Base-by-base conservation (phyloP, 2,113 vertebrate species). In the Butorides virescens region DNA sequence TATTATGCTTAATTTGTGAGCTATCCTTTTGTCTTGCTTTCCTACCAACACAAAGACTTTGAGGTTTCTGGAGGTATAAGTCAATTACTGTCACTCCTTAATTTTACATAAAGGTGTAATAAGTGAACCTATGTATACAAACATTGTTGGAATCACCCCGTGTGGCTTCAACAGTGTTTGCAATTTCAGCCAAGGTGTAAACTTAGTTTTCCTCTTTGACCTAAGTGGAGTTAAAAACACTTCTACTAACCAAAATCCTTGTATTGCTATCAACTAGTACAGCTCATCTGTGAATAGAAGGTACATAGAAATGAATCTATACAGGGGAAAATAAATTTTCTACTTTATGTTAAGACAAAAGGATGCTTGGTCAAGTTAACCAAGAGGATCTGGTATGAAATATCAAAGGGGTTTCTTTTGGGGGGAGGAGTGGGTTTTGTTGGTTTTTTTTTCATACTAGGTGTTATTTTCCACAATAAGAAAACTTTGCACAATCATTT, bases 381-480 rank as follows among this genome's bases (percentile, higher is more conserved):
- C 13, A 68, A 49, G 25, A 88, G 4, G 36, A 17, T 90, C 39
- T 68, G 21, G 12, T 36, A 78, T 39, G 47, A 83, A 90, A 79
- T 23, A 63, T 10, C 3, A 46, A 65, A 46, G 1, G 2, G 12
- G 0, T 5, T 27, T 4, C 44, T 79, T 44, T 20, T 11, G 1
- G 4, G 7, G 2, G 4, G 20, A 19, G 46, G 47, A 47, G 12
- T 34, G 6, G 3, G 0, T 37, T 73, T 34, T 79, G 5, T 55
- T 46, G 34, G 0, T 13, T 36, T 46, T 46, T 80, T 67, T 63
- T 58, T 49, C 3, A 6, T 75, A 30, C 9, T 23, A 11, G 49
- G 0, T n/a, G 2, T 17, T 73, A 66, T 70, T 53, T 84, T 78
- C 23, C 18, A 14, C 15, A 42, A 7, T 10, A 30, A 3, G 7